phyloP scores from a whole-genome alignment of 2,888 invertebrate species.

The Synergus gifuensis region DNA sequence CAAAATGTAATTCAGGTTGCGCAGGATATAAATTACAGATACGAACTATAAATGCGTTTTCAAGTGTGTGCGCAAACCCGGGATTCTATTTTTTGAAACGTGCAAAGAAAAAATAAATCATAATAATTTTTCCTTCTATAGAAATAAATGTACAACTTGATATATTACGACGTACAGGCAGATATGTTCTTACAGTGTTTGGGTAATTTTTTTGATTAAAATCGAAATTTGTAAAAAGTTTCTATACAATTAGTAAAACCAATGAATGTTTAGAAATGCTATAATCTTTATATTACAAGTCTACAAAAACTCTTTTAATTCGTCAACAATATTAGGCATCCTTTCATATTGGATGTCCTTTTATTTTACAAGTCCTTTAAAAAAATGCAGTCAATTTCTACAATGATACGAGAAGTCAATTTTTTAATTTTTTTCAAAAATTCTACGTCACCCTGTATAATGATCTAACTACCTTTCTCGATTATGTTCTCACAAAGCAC shows the following conservation, averaged over 20 bases:
- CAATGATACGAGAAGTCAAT: not conserved
- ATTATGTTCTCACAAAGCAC: not conserved
- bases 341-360: not conserved
- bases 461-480: not conserved
- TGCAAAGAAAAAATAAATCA: slow-evolving; percentile 28
- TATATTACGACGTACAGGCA: not conserved
- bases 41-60: slow-evolving; percentile 46
- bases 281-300: not conserved
- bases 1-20: not conserved
- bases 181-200: slow-evolving; percentile 21
- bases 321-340: not conserved
- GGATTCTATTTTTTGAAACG: not conserved
- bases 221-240: not conserved
- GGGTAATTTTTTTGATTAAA: not conserved
- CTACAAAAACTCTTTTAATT: not conserved
- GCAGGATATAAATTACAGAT: slow-evolving; percentile 4
- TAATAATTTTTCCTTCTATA: slow-evolving; percentile 40
- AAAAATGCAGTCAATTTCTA: not conserved
- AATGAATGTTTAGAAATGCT: not conserved
- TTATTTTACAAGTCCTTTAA: not conserved
- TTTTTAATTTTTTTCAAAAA: not conserved
- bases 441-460: slow-evolving; percentile 15
- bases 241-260: not conserved
- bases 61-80: slow-evolving; percentile 11
- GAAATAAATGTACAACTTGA: slow-evolving; percentile 41